These are phyloP conservation scores for Ianthella basta DNA, from an alignment of 37 sponge, comb jelly and placozoan species.

Conservation along the genomic window DNA sequence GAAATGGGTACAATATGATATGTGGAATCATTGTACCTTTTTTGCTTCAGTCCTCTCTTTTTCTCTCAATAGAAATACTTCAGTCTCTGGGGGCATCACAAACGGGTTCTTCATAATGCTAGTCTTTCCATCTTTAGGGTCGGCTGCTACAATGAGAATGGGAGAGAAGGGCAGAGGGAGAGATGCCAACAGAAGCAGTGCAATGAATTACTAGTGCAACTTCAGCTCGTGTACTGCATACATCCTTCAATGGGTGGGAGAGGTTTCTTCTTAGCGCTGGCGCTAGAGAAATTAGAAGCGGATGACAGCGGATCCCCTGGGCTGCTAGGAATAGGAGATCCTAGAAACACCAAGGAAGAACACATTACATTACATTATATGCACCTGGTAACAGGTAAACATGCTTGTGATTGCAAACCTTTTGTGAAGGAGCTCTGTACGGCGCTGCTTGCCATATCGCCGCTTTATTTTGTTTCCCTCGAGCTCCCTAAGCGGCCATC, in stretches of 20 bases:
- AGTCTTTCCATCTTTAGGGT: background rate
- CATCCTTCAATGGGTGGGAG: slow-evolving; percentile 4
- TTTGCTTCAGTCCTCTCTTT: slow-evolving; percentile 60
- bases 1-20: too few relatives aligned
- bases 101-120: slow-evolving; percentile 71
- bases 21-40: too few relatives aligned
- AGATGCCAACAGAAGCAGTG: too few relatives aligned
- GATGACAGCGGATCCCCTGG: background rate
- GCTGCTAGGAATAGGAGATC: background rate
- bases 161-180: background rate
- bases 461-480: background rate
- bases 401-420: background rate
- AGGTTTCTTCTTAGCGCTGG: background rate
- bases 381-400: too few relatives aligned
- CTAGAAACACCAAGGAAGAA: background rate
- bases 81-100: slow-evolving; percentile 81
- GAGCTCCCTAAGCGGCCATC: too few relatives aligned
- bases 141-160: background rate
- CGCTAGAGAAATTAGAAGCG: background rate
- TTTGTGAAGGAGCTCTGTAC: background rate
- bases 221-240: background rate
- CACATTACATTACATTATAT: too few relatives aligned
- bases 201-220: too few relatives aligned
- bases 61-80: slow-evolving; percentile 85
- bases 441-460: background rate